Evolutionary conservation across 2,113 vertebrate species (phyloP), one percentile per base, ranked within the genome.

Genomic region (Bubo blakistoni): DNA sequence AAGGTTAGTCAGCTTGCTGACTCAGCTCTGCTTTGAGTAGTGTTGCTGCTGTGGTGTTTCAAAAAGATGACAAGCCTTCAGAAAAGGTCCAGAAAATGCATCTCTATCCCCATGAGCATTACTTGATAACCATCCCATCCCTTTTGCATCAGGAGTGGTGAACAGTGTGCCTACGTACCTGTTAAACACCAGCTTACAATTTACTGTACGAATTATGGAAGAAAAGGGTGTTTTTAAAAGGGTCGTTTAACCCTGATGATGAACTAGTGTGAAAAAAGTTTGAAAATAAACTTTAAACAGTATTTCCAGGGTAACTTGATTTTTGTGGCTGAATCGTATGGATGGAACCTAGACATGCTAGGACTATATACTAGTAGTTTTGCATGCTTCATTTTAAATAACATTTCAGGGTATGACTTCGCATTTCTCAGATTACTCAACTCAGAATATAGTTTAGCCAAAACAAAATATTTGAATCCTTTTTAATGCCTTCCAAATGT

Each of bases 1-100:
- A 94, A 86, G 54, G 54, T 86, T 90, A 52, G 36, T 71, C 71
- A 74, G 79, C n/a, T 76, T 94, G 77, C 88, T 87, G 78, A 51
- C 47, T 44, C 46, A 51, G 51, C 59, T 77, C 61, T 38, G 6
- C 51, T 90, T 58, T 36, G 66, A 54, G 40, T n/a, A 38, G 16
- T 44, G 32, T 51, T 78, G 69, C 42, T 93, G 73, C 55, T 52
- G 12, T 71, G 38, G 7, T 63, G 57, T 59, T 63, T 51, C 26
- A 69, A 7, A 63, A 47, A 71, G 26, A 21, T 59, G 63, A 42
- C 51, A 63, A 30, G 44, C 44, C 19, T 92, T 66, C 57, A 58
- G 42, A 57, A 63, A 38, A 73, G 25, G 34, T 90, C 62, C 17
- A 38, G 70, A 40, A 81, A n/a, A 51, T 14, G 4, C 69, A 47